These are phyloP conservation scores for Hydriomena furcata DNA, from an alignment of 2,888 invertebrate genomes.

Conservation along the genomic window DNA sequence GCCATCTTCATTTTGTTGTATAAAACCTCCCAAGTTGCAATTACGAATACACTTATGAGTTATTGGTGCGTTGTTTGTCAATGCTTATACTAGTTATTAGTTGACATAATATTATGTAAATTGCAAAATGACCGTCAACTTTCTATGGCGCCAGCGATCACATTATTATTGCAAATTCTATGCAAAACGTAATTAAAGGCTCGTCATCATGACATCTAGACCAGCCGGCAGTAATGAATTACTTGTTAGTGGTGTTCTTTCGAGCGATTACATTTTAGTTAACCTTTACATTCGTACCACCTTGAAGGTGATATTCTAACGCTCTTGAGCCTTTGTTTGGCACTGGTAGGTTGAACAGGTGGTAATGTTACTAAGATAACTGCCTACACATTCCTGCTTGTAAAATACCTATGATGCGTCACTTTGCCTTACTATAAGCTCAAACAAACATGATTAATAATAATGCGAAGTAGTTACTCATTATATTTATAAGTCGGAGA, in stretches of 20 bases:
- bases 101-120: not conserved
- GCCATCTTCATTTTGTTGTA: no score
- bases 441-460: not conserved
- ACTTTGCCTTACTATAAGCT: no score
- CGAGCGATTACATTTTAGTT: not conserved
- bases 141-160: not conserved
- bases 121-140: not conserved
- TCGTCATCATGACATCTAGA: not conserved
- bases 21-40: no score
- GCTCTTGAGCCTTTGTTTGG: not conserved
- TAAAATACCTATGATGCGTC: not conserved
- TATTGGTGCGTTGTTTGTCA: no score
- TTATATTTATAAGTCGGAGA: no score
- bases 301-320: slow-evolving; percentile 13
- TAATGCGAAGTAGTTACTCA: no score
- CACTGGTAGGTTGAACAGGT: slow-evolving; percentile 3
- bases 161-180: slow-evolving; percentile 7
- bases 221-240: not conserved
- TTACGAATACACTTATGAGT: no score
- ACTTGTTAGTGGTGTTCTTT: not conserved
- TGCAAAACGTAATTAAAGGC: not conserved
- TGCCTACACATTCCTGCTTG: slow-evolving; percentile 6
- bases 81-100: not conserved
- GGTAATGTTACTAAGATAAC: not conserved
- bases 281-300: slow-evolving; percentile 4